Percentiles rank a stretch among this genome's conserved stretches.
phyloP scores from a whole-genome alignment of 1,140 invertebrate genomes.

The Tribolium madens region DNA sequence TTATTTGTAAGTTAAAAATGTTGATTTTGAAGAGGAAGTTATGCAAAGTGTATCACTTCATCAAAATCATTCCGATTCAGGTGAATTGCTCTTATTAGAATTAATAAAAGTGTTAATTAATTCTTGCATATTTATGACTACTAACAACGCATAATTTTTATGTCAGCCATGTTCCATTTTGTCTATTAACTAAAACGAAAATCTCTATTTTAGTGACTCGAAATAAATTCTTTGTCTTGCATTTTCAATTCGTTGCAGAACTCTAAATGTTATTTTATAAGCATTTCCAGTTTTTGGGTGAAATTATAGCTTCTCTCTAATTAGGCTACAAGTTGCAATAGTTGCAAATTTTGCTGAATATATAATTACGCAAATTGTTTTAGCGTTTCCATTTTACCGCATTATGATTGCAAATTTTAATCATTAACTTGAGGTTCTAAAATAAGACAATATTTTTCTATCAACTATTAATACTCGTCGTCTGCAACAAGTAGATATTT shows the following conservation, averaged over 20 bases:
- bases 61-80: not conserved
- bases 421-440: not conserved
- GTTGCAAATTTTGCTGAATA: not conserved
- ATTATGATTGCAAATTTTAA: not conserved
- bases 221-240: not conserved
- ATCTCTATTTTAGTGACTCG: no score
- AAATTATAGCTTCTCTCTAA: not conserved
- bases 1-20: no score
- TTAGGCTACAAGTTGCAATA: not conserved
- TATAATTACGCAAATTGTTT: conserved; percentile 1
- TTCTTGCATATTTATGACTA: not conserved
- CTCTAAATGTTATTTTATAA: no score
- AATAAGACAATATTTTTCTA: no score
- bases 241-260: no score
- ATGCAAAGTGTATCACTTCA: conserved; percentile 16
- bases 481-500: no score
- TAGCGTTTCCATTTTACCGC: not conserved
- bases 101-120: conserved; percentile 1
- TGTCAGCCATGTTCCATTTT: not conserved
- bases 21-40: not conserved
- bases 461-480: no score
- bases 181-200: not conserved
- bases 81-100: not conserved
- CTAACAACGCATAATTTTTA: not conserved
- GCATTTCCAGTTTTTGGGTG: not conserved